phyloP scores from a whole-genome alignment of 1,140 invertebrate species.

The Bombus difficillimus region DNA sequence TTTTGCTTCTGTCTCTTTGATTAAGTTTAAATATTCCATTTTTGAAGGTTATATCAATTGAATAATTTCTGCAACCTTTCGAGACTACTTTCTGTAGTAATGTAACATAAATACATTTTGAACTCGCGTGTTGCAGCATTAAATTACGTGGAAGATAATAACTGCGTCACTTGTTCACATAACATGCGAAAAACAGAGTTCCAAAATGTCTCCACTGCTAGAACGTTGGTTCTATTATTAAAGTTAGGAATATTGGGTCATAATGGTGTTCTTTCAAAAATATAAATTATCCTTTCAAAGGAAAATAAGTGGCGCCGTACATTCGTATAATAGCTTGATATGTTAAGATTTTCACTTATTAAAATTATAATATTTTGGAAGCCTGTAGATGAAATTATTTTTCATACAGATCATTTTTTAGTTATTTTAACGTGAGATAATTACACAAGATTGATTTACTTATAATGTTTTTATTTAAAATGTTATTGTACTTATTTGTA shows the following conservation, averaged over 20 bases:
- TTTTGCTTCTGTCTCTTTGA: neutral
- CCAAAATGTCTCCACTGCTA: neutral
- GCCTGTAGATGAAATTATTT: neutral
- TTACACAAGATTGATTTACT: neutral
- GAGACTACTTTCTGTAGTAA: slow-evolving; percentile 35
- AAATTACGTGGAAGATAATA: slow-evolving; percentile 20
- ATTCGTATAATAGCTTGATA: neutral
- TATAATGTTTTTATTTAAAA: neutral
- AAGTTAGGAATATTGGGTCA: neutral
- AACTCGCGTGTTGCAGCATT: slow-evolving; percentile 42
- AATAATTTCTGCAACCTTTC: slow-evolving; percentile 10
- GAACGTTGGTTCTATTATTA: slow-evolving; percentile 17
- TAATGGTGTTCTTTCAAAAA: neutral
- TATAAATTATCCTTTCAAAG: neutral
- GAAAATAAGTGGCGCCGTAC: neutral
- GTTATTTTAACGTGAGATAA: neutral
- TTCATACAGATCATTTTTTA: neutral
- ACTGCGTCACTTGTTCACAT: neutral
- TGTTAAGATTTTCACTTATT: neutral
- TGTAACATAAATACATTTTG: slow-evolving; percentile 43
- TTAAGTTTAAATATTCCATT: slow-evolving; percentile 1
- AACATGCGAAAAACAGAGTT: neutral
- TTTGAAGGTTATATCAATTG: slow-evolving; percentile 50
- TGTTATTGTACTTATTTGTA: neutral
- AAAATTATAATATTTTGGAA: neutral